Evolutionary conservation across 2,888 invertebrate genomes (phyloP).

Genomic region (Agrochola litura): DNA sequence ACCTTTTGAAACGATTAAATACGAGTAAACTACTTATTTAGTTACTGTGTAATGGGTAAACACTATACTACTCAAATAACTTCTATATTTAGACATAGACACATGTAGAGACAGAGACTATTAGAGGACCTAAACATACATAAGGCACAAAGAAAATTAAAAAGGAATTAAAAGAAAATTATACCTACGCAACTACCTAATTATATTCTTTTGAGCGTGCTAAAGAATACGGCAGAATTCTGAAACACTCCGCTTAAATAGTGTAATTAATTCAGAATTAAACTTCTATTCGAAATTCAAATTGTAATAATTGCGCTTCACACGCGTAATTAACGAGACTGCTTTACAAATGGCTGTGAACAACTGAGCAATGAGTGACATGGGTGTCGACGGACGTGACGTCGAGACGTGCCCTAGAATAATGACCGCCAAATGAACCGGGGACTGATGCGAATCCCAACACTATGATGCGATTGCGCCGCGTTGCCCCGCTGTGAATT

Average conservation of each 20-base stretch:
- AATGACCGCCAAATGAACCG: constrained; percentile 83
- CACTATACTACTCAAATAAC: constrained; percentile 11
- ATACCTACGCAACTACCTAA: not conserved
- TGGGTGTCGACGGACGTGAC: constrained; percentile 66
- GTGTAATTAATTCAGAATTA: constrained; percentile 16
- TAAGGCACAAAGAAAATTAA: not conserved
- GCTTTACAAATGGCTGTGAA: constrained; percentile 64
- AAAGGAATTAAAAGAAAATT: not conserved
- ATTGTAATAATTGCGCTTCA: constrained; percentile 51
- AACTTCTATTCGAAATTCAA: constrained; percentile 48
- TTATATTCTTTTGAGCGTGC: not conserved
- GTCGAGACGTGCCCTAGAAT: constrained; percentile 79
- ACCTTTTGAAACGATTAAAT: constrained; percentile 7
- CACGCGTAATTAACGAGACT: constrained; percentile 59
- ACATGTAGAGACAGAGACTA: constrained; percentile 3
- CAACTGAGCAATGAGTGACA: constrained; percentile 70
- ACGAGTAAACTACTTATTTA: not conserved
- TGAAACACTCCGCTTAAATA: constrained; percentile 5
- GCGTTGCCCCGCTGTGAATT: constrained; percentile 65
- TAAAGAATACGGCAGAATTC: constrained; percentile 2
- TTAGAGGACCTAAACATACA: not conserved
- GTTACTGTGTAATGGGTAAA: constrained; percentile 2
- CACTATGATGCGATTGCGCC: constrained; percentile 69
- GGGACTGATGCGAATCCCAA: constrained; percentile 76
- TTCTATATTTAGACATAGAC: constrained; percentile 4